phyloP scores from a whole-genome alignment of 2,888 invertebrate species.

The Andrena camellia region DNA sequence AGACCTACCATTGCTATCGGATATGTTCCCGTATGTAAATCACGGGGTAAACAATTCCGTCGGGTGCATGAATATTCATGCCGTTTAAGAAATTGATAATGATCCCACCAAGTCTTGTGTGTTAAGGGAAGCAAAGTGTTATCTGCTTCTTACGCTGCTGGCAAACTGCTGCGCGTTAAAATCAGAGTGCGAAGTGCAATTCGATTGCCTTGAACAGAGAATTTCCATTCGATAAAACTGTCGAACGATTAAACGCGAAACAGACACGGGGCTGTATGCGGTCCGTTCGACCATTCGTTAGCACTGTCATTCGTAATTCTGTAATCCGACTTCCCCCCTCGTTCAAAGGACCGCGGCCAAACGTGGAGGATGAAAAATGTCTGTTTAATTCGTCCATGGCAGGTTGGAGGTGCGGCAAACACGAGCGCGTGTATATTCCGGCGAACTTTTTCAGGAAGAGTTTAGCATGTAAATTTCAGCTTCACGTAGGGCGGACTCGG shows the following conservation, averaged over 20 bases:
- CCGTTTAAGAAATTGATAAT: slow-evolving; percentile 55
- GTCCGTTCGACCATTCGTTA: background rate
- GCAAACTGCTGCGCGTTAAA: background rate
- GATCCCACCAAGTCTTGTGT: background rate
- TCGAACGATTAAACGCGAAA: background rate
- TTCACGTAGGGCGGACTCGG: background rate
- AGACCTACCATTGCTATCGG: background rate
- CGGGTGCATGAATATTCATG: slow-evolving; percentile 53
- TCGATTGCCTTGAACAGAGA: background rate
- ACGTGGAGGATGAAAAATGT: background rate
- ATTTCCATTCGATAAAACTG: slow-evolving; percentile 17
- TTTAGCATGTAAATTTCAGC: slow-evolving; percentile 1
- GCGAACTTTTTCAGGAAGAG: background rate
- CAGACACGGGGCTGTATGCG: background rate
- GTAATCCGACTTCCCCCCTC: background rate
- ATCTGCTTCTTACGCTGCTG: background rate
- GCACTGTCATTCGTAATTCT: background rate
- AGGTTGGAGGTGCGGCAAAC: no score
- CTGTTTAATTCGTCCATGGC: background rate
- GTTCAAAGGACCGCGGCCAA: background rate
- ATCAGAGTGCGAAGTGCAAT: background rate
- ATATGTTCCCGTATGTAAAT: slow-evolving; percentile 17
- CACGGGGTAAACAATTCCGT: slow-evolving; percentile 9
- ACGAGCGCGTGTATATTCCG: background rate
- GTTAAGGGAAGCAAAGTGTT: background rate